Base-by-base conservation (phyloP, 2,797 vertebrate species). In the Oreonectes daqikongensis region DNA sequence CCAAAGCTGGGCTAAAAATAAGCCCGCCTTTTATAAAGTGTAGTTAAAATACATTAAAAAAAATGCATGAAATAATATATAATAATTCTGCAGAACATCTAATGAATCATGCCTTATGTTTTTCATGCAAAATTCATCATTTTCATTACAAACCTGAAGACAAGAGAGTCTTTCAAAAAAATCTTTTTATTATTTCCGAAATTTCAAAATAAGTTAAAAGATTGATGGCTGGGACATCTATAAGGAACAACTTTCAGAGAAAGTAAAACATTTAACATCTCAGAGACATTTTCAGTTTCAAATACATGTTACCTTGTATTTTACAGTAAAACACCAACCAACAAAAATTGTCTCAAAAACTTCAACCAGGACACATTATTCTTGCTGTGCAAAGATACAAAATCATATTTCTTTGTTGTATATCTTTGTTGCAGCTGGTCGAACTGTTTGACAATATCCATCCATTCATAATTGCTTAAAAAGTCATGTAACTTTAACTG, bases 191-290 rank as follows among this genome's bases (percentile, higher is more conserved):
- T 81, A 30, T 84, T 81, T 63, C 63, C 79, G 72, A 79, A 72
- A 73, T 74, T 87, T 82, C 57, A 87, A 87, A 93, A 94, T 94
- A 94, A 94, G 67, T 94, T 93, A 94, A 92, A 89, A 79, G 82
- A 84, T 79, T 82, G 79, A 85, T 83, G 85, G 73, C 72, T 76
- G 48, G 89, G 73, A 85, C 81, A 89, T 85, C 88, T 74, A 77
- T 38, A 77, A 72, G 64, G 59, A 77, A 87, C 77, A 83, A 84
- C 71, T 75, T 72, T 84, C 74, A 85, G 77, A 76, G 83, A 83
- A 79, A 80, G 78, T 79, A 82, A 84, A 81, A 77, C 48, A 67
- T 73, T 55, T 72, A 30, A 72, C 73, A 82, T 81, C 65, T 83
- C 70, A 69, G 69, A 84, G 85, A 79, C 46, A 46, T 79, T 85